Base-by-base conservation (phyloP, 2,888 invertebrate species). In the Stegophylla sp. region DNA sequence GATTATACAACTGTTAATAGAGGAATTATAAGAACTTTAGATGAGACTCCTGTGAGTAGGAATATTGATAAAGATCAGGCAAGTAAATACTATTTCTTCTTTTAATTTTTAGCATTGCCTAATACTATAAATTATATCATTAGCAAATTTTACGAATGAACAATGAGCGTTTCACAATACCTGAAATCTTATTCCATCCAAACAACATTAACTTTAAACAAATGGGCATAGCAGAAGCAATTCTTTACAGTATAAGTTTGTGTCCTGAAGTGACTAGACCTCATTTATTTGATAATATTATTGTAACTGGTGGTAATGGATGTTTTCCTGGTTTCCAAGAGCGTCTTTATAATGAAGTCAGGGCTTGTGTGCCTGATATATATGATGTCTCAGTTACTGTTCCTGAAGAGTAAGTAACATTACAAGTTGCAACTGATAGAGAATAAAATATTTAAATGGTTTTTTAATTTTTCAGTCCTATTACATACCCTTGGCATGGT, bases 121-220 rank as follows among this genome's bases (percentile, higher is more conserved):
- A 45, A 59, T 45, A 13, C 48, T 13, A 12, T 2, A n/a, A 48
- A 17, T 81, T 66, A 17, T 48, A 15, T 51, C 73, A 83, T 83
- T 91, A 91, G 84, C 94, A 97, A 89, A 91, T 93, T 23, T 89
- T 99, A 56, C 88, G 93, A 59, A 88, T 99, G 84, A 96, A 94
- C 87, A 97, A 96, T 85, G 99, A 99, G 87, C 88, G 98, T 69
- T 98, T 99, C 86, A 90, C 94, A 0, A 93, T 98, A 67, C 98
- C 99, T 0, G 99, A 99, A 87, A 88, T 98, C 2, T 87, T 99
- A 3, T 98, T 99, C 86, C 91, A 93, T 85, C 99, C 99, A 0
- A 94, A 95, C 1, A 97, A 98, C 86, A 93, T 98, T 53, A 97
- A 96, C 0, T 93, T 99, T 83, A 91, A 91, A 76, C 92, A 89